These are phyloP conservation scores for Calephelis perditalis DNA, from an alignment of 2,888 invertebrate genomes.

Conservation along the genomic window DNA sequence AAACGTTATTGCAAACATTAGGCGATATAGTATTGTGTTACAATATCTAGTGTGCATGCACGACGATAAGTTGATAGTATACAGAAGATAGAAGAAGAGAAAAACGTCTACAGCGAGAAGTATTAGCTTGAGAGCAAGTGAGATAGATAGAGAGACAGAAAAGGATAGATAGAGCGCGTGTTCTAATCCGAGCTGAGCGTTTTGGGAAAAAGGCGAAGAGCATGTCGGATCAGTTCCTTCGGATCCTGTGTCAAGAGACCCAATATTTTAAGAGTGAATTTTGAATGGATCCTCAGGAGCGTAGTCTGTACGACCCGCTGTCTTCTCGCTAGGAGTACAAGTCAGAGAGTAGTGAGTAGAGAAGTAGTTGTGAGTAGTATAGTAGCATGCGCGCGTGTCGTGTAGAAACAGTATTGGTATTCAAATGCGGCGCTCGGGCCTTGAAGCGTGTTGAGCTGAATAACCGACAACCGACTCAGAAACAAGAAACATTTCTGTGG, in stretches of 20 bases:
- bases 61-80: slow-evolving; percentile 72
- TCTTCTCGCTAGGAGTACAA: slow-evolving; percentile 69
- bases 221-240: slow-evolving; percentile 58
- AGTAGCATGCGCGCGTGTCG: slow-evolving; percentile 76
- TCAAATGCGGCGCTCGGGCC: slow-evolving; percentile 82
- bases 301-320: slow-evolving; percentile 57
- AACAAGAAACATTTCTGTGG: slow-evolving; percentile 15
- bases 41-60: slow-evolving; percentile 79
- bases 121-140: slow-evolving; percentile 71
- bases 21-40: slow-evolving; percentile 72
- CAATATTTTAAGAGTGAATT: slow-evolving; percentile 48
- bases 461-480: slow-evolving; percentile 33
- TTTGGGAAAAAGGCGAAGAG: slow-evolving; percentile 63
- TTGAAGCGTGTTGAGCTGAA: slow-evolving; percentile 56
- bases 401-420: slow-evolving; percentile 82
- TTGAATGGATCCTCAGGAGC: slow-evolving; percentile 62
- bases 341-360: slow-evolving; percentile 73
- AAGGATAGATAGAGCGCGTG: slow-evolving; percentile 68
- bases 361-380: slow-evolving; percentile 72
- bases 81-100: slow-evolving; percentile 72
- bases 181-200: slow-evolving; percentile 71
- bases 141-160: slow-evolving; percentile 72
- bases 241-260: slow-evolving; percentile 48
- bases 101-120: slow-evolving; percentile 72
- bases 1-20: slow-evolving; percentile 68